Evolutionary conservation across 2,888 invertebrate species (phyloP), one percentile per base, ranked within the genome.

Genomic region (Helleia helle): DNA sequence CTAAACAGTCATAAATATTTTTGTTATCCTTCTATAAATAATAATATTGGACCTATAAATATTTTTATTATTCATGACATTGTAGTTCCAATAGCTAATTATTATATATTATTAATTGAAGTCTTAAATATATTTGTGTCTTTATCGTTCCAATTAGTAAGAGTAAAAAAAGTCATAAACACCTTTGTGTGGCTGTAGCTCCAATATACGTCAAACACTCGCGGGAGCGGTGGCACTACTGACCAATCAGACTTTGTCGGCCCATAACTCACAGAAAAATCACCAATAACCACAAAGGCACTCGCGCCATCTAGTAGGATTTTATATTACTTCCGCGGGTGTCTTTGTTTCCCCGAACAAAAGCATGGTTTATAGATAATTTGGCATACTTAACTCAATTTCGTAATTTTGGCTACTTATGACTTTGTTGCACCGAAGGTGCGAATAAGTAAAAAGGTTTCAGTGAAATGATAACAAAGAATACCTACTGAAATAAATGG

Each of bases 31-130:
- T n/a, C 4, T 5, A 2, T 24, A 24, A 24, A 24, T 8, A 2
- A 4, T 24, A 24, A 24, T 24, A 4, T 24, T 24, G 6, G 4
- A 24, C 24, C 24, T 24, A 4, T 24, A 24, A 4, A 6, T 6
- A 24, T 24, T 24, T 8, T 24, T 24, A 24, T 24, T 4, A 6
- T 5, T 4, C 24, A 4, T 1, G 6, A 24, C 24, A 24, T 24
- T 24, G 24, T 15, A 24, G 24, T 4, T 24, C 2, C 1, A 4
- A 24, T 18, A 24, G 24, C 2, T 2, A 24, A 6, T n/a, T 42
- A 36, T 40, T 4, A 43, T 15, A 24, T 25, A 29, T 14, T 18
- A 40, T 39, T 43, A 22, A 29, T 43, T 48, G 46, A 47, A 38
- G 27, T n/a, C 44, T 44, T 24, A 5, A 2, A 24, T 4, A 24